Evolutionary conservation across 2,888 invertebrate species (phyloP).

Genomic region (Meteorus colon): DNA sequence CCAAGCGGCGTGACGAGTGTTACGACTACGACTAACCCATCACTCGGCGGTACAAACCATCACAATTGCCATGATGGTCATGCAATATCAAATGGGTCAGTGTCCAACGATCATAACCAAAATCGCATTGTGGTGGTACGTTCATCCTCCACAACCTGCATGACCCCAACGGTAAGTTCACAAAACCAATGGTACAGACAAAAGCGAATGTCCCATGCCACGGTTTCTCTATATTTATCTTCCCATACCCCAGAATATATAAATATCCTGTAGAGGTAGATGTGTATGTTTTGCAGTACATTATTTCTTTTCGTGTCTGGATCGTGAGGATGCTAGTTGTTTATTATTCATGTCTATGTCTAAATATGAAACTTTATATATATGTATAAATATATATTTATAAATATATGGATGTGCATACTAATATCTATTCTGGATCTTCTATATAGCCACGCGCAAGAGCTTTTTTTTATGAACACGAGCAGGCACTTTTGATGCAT

Average conservation of each 20-base stretch:
- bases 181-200: conserved; percentile 37
- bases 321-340: conserved; percentile 12
- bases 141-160: conserved; percentile 65
- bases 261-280: conserved; percentile 10
- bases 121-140: conserved; percentile 71
- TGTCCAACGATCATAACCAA: conserved; percentile 70
- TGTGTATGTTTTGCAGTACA: conserved; percentile 18
- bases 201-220: conserved; percentile 37
- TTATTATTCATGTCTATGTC: conserved; percentile 14
- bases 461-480: conserved; percentile 12
- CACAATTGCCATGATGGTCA: conserved; percentile 63
- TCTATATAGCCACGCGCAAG: neutral
- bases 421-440: neutral
- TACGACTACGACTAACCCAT: conserved; percentile 58
- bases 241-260: neutral
- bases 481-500: conserved; percentile 33
- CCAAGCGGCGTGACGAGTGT: conserved; percentile 56
- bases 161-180: conserved; percentile 64
- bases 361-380: conserved; percentile 20
- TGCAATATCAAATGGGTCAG: conserved; percentile 59
- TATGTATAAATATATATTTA: conserved; percentile 19
- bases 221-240: neutral
- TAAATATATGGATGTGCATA: neutral
- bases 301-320: neutral
- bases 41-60: conserved; percentile 52